Base-by-base conservation (phyloP, 2,113 vertebrate species). In the Caranx ignobilis region DNA sequence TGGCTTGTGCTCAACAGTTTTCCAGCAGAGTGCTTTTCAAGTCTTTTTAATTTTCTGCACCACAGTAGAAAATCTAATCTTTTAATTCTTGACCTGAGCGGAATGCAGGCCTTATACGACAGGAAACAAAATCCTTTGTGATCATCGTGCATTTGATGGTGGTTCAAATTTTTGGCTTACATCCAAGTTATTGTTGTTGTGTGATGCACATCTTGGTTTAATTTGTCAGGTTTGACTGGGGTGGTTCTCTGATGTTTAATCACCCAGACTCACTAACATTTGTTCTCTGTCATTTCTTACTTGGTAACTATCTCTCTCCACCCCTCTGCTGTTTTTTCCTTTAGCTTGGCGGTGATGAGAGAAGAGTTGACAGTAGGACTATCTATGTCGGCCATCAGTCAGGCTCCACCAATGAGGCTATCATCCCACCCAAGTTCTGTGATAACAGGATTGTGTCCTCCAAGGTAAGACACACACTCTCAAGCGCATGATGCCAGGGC, bases 361-460 rank as follows among this genome's bases (percentile, higher is more conserved):
- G 96, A 85, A 92, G 97, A 73, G 96, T 97, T 9, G 97, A 97
- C 68, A 98, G 96, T 0, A 96, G 98, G 81, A 98, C 97, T 0
- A 94, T 99, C 91, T 94, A 96, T 70, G 95, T 99, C n/a, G 97
- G 97, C 62, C 96, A 95, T 89, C 95, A 89, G 26, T 90, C 92
- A 0, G 89, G 94, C 59, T 91, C 91, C 0, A 90, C 93, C 85
- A 94, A 92, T 15, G 97, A 98, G 69, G 90, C 94, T 0, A 97
- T 96, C 6, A 94, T 96, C 88, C 96, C 96, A 43, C 95, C 96
- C 75, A 98, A 96, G 90, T 99, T 97, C 95, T 98, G 97, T 57
- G 96, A 98, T 92, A 99, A 99, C 92, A 97, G 96, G 94, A 99
- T 99, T 9, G 95, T 99, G 84, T 99, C 98, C 62, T 99, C 98